Conservation (phyloP, 2,113 vertebrate genomes). For the Jacana jacana region DNA sequence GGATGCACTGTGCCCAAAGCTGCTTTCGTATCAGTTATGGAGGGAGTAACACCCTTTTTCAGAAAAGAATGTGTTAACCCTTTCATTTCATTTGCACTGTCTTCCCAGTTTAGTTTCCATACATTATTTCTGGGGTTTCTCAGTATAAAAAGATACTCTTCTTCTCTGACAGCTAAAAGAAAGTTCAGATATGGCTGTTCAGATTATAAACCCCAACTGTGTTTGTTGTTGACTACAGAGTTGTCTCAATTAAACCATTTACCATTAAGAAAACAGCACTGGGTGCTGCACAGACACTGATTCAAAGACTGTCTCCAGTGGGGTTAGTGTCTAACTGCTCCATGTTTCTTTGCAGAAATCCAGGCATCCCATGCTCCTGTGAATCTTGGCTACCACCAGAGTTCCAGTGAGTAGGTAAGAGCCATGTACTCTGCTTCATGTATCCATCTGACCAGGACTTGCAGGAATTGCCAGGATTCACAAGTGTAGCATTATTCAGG, state of each 20-base stretch:
- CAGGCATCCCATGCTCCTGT: neutral
- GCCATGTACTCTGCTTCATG: neutral
- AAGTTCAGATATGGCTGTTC: neutral
- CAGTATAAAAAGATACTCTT: neutral
- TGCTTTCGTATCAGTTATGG: neutral
- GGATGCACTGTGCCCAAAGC: neutral
- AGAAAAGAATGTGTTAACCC: neutral
- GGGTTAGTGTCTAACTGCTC: neutral
- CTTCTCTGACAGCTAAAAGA: neutral
- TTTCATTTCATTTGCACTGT: neutral
- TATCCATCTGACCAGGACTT: neutral
- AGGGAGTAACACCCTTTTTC: neutral
- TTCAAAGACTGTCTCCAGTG: neutral
- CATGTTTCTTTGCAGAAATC: neutral
- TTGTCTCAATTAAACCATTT: neutral
- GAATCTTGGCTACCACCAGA: neutral
- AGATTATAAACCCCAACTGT: neutral
- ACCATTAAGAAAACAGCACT: neutral
- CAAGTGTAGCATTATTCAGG: neutral
- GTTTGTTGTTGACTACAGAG: neutral
- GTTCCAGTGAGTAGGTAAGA: neutral
- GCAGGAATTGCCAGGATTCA: neutral
- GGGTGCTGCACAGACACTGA: neutral
- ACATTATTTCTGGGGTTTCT: neutral
- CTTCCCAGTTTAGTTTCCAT: neutral